Evolutionary conservation across 2,113 vertebrate species (phyloP).

Genomic region (Bubo bubo): DNA sequence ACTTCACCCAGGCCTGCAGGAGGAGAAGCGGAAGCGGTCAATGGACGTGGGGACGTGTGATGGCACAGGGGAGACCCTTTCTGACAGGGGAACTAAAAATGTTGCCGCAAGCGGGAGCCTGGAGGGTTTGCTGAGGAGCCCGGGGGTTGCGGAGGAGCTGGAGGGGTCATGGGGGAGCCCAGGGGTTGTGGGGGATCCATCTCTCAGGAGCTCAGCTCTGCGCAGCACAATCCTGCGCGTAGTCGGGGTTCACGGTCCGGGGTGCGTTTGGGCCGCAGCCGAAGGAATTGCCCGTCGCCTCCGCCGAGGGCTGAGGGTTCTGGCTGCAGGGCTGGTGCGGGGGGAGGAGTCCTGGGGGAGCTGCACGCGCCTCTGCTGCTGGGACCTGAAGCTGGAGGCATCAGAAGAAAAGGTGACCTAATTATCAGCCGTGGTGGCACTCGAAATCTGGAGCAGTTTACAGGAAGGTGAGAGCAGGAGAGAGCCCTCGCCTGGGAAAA

Average conservation of each 20-base stretch:
- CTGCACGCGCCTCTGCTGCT: not conserved
- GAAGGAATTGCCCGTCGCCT: accelerated
- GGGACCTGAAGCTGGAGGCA: not conserved
- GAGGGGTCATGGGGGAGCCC: no score
- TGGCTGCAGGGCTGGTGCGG: not conserved
- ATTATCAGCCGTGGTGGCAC: not conserved
- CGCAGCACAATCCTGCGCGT: no score
- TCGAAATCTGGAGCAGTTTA: not conserved
- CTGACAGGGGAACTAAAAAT: no score
- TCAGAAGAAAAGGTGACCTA: not conserved
- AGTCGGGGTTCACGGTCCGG: no score
- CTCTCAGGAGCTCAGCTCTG: not conserved
- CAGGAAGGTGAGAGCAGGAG: not conserved
- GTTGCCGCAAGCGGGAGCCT: no score
- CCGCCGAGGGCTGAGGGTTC: accelerated
- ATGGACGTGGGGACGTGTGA: no score
- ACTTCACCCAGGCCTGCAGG: no score
- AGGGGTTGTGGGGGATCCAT: no score
- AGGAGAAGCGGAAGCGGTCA: no score
- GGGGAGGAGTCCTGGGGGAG: not conserved
- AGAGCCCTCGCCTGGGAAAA: not conserved
- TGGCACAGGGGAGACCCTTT: no score
- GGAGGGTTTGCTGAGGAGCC: no score
- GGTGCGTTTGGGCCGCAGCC: not conserved
- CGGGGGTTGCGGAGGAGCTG: not conserved